Percentiles rank a stretch among this genome's conserved stretches.
Evolutionary conservation across 2,113 vertebrate genomes (phyloP).

Genomic region (Saguinus midas): DNA sequence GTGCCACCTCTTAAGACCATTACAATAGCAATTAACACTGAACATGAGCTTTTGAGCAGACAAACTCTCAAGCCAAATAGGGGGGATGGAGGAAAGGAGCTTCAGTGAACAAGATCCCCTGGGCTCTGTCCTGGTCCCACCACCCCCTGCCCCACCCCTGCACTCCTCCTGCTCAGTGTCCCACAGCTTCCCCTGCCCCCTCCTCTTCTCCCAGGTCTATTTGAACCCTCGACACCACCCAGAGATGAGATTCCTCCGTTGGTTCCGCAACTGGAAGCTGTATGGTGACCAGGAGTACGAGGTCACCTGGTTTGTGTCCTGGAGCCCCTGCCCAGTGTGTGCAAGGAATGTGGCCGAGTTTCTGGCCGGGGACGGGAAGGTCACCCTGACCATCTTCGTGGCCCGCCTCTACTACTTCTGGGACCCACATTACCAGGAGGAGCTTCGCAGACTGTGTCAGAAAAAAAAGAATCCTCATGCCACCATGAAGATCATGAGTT

Average conservation of each 20-base stretch:
- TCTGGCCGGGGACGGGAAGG: rapidly evolving
- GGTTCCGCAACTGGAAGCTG: neutral
- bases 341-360: rapidly evolving
- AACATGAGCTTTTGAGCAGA: too few relatives aligned
- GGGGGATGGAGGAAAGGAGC: neutral
- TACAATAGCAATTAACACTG: too few relatives aligned
- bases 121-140: neutral
- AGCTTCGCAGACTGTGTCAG: rapidly evolving
- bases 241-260: neutral
- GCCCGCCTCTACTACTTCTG: neutral
- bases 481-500: neutral
- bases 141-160: rapidly evolving
- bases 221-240: rapidly evolving
- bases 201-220: neutral
- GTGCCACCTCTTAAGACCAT: too few relatives aligned
- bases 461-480: rapidly evolving
- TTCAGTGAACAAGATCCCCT: neutral
- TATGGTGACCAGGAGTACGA: neutral
- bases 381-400: neutral
- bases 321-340: rapidly evolving
- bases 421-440: rapidly evolving
- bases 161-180: neutral
- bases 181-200: neutral
- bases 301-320: neutral
- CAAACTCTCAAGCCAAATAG: neutral